Conservation (phyloP, 2,888 invertebrate species). For the Dryococelus australis region DNA sequence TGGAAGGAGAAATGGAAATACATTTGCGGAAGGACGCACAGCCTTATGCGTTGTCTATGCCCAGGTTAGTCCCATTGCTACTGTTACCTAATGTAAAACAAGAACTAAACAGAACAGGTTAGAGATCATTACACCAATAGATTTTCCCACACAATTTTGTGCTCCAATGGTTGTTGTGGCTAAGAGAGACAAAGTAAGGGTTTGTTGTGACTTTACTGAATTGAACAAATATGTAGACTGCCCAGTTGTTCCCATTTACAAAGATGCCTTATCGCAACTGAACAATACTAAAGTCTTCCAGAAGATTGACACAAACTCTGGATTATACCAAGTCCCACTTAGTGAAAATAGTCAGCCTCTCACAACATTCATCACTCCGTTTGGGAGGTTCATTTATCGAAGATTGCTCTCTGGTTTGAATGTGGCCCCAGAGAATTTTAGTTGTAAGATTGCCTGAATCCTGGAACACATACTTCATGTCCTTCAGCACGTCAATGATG, state of each 20-base stretch:
- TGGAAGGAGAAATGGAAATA: background rate
- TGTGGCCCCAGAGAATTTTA: background rate
- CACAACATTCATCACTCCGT: background rate
- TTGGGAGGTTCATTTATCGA: background rate
- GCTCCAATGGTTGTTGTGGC: background rate
- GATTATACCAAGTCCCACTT: background rate
- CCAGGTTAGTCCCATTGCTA: no score
- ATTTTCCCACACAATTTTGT: background rate
- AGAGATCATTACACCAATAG: background rate
- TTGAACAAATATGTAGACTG: background rate
- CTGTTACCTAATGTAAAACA: no score
- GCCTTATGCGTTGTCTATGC: no score
- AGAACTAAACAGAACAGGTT: background rate
- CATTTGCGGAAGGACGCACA: no score
- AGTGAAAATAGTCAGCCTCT: background rate
- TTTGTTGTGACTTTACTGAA: background rate
- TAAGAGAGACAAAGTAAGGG: background rate
- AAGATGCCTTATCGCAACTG: background rate
- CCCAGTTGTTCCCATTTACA: background rate
- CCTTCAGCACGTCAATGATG: background rate
- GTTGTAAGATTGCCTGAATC: background rate
- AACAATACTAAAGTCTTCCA: background rate
- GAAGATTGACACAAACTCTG: background rate
- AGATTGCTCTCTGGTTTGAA: background rate
- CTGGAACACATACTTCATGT: background rate